Conservation (phyloP, 2,113 vertebrate genomes). For the Panurus biarmicus region DNA sequence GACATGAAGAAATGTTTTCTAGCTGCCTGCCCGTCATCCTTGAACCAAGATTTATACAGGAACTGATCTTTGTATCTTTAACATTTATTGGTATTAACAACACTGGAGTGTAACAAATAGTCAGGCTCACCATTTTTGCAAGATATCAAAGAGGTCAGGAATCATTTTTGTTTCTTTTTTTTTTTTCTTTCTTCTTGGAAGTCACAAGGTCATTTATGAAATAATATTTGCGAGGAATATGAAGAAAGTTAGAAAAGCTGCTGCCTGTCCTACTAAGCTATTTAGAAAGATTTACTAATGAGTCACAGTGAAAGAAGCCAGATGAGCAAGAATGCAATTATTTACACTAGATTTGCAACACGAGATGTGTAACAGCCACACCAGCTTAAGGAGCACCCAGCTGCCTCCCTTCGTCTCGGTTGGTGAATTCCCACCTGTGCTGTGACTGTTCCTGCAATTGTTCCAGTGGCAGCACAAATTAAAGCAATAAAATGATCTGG, state of each 20-base stretch:
- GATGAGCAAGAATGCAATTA: neutral
- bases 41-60: conserved; percentile 34
- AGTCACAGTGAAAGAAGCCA: neutral
- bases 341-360: neutral
- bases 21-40: conserved; percentile 12
- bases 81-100: conserved; percentile 33
- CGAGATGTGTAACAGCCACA: neutral
- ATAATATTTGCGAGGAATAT: neutral
- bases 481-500: neutral
- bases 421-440: neutral
- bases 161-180: neutral
- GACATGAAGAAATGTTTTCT: neutral
- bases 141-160: neutral
- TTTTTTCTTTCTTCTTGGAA: neutral
- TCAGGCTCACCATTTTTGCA: neutral
- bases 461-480: neutral
- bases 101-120: neutral
- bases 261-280: neutral
- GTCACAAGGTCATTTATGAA: neutral
- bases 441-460: neutral
- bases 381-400: neutral
- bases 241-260: neutral
- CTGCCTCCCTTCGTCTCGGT: neutral
- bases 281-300: neutral
- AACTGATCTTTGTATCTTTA: conserved; percentile 41